phyloP scores from a whole-genome alignment of 2,888 invertebrate genomes.

The Synergus japonicus region DNA sequence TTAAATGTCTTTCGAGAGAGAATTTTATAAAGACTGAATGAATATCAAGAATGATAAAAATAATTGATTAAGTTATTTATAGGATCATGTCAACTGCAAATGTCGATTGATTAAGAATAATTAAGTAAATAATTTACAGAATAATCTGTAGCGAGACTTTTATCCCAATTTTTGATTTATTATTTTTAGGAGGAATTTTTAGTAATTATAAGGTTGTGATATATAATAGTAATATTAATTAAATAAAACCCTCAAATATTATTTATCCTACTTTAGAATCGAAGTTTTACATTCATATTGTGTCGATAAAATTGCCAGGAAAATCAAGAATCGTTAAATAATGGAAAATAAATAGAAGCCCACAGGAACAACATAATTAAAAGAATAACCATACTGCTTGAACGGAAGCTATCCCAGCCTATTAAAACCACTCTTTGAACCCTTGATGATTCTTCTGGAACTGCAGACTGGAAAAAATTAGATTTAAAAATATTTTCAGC shows the following conservation, averaged over 20 bases:
- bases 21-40: too few species aligned
- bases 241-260: neutral
- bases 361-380: slow-evolving; percentile 76
- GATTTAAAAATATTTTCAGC: neutral
- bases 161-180: too few species aligned
- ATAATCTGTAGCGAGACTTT: too few species aligned
- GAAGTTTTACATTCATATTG: neutral
- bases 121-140: too few species aligned
- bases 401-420: slow-evolving; percentile 78
- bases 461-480: slow-evolving; percentile 56
- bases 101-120: too few species aligned
- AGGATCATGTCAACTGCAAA: too few species aligned
- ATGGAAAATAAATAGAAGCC: slow-evolving; percentile 78
- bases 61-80: too few species aligned
- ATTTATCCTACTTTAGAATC: neutral
- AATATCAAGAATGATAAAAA: too few species aligned
- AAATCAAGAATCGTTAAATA: slow-evolving; percentile 51
- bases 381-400: slow-evolving; percentile 74
- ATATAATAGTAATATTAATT: too few species aligned
- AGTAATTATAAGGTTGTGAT: too few species aligned
- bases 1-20: too few species aligned
- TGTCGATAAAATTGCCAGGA: neutral
- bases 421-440: slow-evolving; percentile 69
- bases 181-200: too few species aligned
- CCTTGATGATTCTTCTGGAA: slow-evolving; percentile 51